Conservation (phyloP, 1,140 invertebrate species). For the Oncopodura yosiiana region DNA sequence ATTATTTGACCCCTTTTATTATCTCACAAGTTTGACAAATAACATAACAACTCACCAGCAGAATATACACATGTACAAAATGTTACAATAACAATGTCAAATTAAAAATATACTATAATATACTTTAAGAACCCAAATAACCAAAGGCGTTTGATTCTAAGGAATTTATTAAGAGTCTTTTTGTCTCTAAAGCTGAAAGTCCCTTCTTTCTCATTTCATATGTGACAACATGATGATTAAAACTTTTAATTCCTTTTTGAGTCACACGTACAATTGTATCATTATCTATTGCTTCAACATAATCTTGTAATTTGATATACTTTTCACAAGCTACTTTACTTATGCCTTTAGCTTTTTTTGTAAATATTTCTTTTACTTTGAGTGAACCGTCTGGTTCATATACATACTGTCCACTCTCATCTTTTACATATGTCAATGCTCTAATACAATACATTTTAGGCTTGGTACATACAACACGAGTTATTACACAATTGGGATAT, state of each 20-base stretch:
- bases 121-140: too few species aligned
- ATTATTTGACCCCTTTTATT: not conserved
- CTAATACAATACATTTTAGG: slow-evolving; percentile 1
- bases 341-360: not conserved
- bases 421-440: not conserved
- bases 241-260: not conserved
- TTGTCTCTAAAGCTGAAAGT: not conserved
- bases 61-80: too few species aligned
- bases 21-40: too few species aligned
- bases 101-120: too few species aligned
- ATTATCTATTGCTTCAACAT: not conserved
- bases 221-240: not conserved
- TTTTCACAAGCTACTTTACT: not conserved
- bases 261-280: not conserved
- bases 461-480: not conserved
- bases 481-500: not conserved
- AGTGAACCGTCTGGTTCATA: too few species aligned
- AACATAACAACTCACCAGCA: too few species aligned
- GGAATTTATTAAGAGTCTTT: too few species aligned
- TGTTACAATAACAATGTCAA: too few species aligned
- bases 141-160: too few species aligned
- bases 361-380: not conserved
- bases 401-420: not conserved
- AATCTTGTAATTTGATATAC: not conserved
- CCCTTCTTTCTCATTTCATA: not conserved